Evolutionary conservation across 2,888 invertebrate species (phyloP), one percentile per base, ranked within the genome.

Genomic region (Cybosia mesomella): DNA sequence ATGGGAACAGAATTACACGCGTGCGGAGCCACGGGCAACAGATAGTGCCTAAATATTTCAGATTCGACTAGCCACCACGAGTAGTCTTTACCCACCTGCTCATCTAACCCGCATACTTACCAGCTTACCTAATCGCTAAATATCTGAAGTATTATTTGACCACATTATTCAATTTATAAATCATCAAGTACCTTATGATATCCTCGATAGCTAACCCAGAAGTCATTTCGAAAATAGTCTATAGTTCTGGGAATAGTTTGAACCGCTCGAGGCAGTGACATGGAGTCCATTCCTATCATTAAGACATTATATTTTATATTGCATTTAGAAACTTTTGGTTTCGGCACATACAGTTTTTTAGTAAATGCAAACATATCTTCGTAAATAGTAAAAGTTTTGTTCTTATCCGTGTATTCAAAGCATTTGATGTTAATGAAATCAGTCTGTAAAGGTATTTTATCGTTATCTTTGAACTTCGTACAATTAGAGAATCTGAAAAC

Each of bases 241-340:
- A 96, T 93, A 0, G 98, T 98, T 82, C 96, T 95, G 0, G 97
- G 97, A 96, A 98, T 96, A 11, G 97, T 96, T 64, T 98, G 95
- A 24, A 96, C 95, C 67, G 98, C 96, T 85, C 98, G 98, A 57
- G 97, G 92, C 67, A 98, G 91, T 0, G 98, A 98, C 81, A 98
- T 96, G 58, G 98, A 97, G 85, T 98, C 98, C 81, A 98, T 97
- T 54, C 98, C 98, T 22, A 99, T 87, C 85, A 98, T 93, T 39
- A 98, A 89, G 0, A 98, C 96, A 70, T 95, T 95, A 77, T 94
- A 95, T 79, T 85, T 89, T 10, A 76, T 68, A 72, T 76, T 85
- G 67, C 84, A 84, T 54, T 81, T 76, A 39, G 70, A 71, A 74
- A 64, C 72, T 34, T 73, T 73, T 58, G 71, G 58, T 66, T 74